Conservation (phyloP, 2,113 vertebrate species). For the Dryoscopus gambensis region DNA sequence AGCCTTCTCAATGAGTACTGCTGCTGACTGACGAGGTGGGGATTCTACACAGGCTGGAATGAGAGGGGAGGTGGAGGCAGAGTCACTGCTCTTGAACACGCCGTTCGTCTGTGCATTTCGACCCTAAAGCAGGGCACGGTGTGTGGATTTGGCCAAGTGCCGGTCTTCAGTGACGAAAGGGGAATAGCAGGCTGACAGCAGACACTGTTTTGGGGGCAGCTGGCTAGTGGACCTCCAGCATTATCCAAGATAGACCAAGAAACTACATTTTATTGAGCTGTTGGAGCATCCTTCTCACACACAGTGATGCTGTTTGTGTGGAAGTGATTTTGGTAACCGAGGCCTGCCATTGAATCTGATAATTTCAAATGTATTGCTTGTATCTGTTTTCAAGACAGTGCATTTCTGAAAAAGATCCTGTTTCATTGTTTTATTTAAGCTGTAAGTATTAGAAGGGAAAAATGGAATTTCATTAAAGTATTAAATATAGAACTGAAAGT, state of each 20-base stretch:
- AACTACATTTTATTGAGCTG: not conserved
- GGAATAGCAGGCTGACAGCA: not conserved
- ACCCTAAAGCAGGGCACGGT: accelerated
- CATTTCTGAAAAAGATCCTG: not conserved
- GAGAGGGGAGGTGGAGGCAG: not conserved
- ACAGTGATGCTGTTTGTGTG: not conserved
- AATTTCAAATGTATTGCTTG: not conserved
- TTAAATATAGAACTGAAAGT: not conserved
- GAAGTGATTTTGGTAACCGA: not conserved
- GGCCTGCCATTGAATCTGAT: not conserved
- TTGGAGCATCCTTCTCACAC: not conserved
- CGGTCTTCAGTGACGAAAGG: not conserved
- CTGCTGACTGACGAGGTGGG: accelerated
- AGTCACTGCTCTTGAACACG: not conserved
- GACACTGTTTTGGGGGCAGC: not conserved
- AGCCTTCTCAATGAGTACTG: accelerated
- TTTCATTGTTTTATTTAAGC: not conserved
- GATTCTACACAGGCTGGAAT: accelerated
- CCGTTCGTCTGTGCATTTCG: accelerated
- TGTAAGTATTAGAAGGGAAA: not conserved
- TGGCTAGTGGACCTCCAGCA: not conserved
- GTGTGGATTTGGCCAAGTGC: not conserved
- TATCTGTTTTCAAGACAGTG: not conserved
- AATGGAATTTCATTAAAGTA: not conserved
- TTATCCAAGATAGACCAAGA: not conserved